Evolutionary conservation across 2,113 vertebrate genomes (phyloP), one percentile per base, ranked within the genome.

Genomic region (Mohoua ochrocephala): DNA sequence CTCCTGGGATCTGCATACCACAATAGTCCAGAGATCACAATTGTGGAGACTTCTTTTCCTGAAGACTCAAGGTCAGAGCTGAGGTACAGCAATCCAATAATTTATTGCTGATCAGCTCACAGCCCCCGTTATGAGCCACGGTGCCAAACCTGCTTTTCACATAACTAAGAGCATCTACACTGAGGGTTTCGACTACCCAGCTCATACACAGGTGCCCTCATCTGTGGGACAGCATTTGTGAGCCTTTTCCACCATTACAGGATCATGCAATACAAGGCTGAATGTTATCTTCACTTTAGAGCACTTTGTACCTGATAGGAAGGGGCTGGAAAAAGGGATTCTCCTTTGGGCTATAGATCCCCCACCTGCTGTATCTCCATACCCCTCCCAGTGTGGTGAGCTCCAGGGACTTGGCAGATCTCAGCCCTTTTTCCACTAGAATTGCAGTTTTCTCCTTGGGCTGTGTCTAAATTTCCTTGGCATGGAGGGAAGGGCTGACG

Each of bases 401-500:
- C 89, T 94, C 39, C 84, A 89, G 77, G 57, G 49, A 84, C 14
- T 96, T 96, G 93, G 95, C 93, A 93, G 33, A 22, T 79, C 22
- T 35, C 68, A 59, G 50, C 45, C 19, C 59, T 87, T 95, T 94
- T 94, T 91, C 94, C 89, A 78, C 56, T 71, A 37, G 49, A 93
- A 89, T 45, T 93, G 89, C 84, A 87, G 50, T 91, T 96, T 95
- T 89, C 88, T 69, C 81, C 81, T 82, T 96, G 87, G 80, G 77
- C 91, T 95, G 57, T 87, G 60, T 87, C 64, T 95, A 94, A 91
- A 95, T 95, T 92, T 93, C 89, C 65, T 87, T 97, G 95, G 95
- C 95, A 76, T 39, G 20, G 53, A 93, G 53, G 53, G 57, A 85
- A 81, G 41, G 41, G 82, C 80, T 95, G 94, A 92, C 83, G 78